Evolutionary conservation across 2,797 vertebrate species (phyloP).

Genomic region (Poecilia picta): DNA sequence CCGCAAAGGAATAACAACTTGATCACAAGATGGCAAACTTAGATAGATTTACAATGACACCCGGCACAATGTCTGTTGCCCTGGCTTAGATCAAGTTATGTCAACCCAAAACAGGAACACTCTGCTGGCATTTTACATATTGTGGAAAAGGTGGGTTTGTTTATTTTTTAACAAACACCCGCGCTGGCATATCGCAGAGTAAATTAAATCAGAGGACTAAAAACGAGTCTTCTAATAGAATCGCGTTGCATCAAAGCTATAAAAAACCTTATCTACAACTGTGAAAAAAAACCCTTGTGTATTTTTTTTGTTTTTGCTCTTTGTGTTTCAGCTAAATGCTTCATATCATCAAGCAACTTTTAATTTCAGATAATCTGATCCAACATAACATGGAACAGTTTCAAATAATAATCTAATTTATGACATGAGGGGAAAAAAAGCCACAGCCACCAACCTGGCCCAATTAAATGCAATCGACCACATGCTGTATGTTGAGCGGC

Average conservation of each 20-base stretch:
- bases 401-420: not conserved
- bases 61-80: conserved; percentile 59
- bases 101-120: conserved; percentile 42
- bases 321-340: not conserved
- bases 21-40: conserved; percentile 72
- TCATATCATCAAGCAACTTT: not conserved
- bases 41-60: conserved; percentile 73
- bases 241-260: conserved; percentile 23
- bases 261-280: not conserved
- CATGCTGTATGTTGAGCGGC: not conserved
- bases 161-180: conserved; percentile 29
- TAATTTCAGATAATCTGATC: not conserved
- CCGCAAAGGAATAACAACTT: conserved; percentile 76
- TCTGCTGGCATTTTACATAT: conserved; percentile 43
- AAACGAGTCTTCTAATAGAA: conserved; percentile 57
- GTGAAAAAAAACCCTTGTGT: not conserved
- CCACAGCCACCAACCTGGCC: not conserved
- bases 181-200: conserved; percentile 36
- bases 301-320: not conserved
- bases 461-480: not conserved
- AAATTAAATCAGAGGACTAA: conserved; percentile 64
- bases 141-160: not conserved
- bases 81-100: conserved; percentile 63
- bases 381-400: not conserved
- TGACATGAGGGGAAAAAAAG: not conserved